phyloP scores from a whole-genome alignment of 2,888 invertebrate species.

The Mythimna loreyi region DNA sequence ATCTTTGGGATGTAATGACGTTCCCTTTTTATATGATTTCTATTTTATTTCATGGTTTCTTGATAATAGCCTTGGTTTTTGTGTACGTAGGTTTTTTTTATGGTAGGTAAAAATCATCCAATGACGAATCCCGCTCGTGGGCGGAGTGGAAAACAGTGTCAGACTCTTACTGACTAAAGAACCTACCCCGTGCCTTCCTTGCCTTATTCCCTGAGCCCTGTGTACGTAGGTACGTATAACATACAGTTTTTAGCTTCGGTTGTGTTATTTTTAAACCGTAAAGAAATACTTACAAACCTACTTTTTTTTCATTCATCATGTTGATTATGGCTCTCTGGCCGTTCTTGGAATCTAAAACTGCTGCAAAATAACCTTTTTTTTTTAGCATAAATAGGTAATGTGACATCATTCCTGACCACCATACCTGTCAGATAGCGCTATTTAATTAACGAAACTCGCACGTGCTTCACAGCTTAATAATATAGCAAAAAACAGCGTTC shows the following conservation, averaged over 20 bases:
- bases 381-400: neutral
- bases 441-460: neutral
- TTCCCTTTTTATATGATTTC: conserved; percentile 26
- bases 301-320: neutral
- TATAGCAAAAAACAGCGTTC: neutral
- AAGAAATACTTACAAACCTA: conserved; percentile 18
- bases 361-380: too few species aligned
- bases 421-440: neutral
- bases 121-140: too few species aligned
- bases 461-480: neutral
- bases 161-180: too few species aligned
- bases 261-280: neutral
- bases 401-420: neutral
- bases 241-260: neutral
- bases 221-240: neutral
- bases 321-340: too few species aligned
- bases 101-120: too few species aligned
- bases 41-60: conserved; percentile 12
- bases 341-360: neutral
- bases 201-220: too few species aligned
- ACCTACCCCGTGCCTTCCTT: too few species aligned
- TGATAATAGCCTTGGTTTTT: neutral
- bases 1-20: conserved; percentile 20
- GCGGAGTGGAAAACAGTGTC: too few species aligned
- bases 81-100: too few species aligned